Evolutionary conservation across 2,888 invertebrate genomes (phyloP), one percentile per base, ranked within the genome.

Genomic region (Leptinotarsa tumamoca): DNA sequence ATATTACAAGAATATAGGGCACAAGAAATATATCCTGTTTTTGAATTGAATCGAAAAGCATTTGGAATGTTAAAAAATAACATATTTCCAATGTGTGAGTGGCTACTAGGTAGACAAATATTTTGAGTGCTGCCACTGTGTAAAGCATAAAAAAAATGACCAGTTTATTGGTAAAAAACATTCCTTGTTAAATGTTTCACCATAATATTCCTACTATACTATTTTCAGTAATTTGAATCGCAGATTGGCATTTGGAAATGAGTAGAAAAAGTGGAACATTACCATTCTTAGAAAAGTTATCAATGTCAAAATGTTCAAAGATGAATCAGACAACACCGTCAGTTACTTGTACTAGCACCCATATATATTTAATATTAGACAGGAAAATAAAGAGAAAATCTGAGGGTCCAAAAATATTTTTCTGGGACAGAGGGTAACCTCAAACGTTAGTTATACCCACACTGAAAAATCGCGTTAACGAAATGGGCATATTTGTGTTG

Each of bases 251-350:
- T n/a, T 63, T 63, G 4, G 14, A 68, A 73, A 68, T 68, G 54
- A 69, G 63, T 54, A 49, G 54, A 73, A 68, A 74, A 77, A 74
- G 68, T 71, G 67, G 77, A 74, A 74, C 77, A 74, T 74, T 73
- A n/a, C 77, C 77, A 77, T 77, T 74, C 73, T 77, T 74, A 71
- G 77, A 63, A 56, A 49, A 77, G 72, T 71, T 50, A 68, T 49
- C 74, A 77, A 71, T 74, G 73, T 50, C 71, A 73, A 43, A 43
- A 43, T 43, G 43, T 43, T 43, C 43, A 13, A 43, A 43, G 43
- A 54, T 54, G 54, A 54, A 4, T 54, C 54, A 54, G 18, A 54
- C 10, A 54, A n/a, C 54, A 18, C 61, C 23, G 4, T 14, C 21
- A 61, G 61, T 15, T 21, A 61, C 1, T 61, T 27, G 5, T 10